Conservation (phyloP, 2,888 invertebrate species). For the Petrophora chlorosata region DNA sequence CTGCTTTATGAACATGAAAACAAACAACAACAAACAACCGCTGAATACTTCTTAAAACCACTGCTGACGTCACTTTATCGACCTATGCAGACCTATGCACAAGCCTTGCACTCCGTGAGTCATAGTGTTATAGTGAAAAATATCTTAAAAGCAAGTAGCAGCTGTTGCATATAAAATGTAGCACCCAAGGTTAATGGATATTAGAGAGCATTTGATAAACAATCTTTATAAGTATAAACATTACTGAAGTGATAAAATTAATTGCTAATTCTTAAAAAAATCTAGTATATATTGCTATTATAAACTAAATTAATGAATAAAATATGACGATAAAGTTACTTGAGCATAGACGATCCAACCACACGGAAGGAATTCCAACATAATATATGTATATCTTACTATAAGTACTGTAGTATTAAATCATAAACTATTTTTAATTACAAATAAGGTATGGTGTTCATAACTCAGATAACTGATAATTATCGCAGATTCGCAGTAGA, state of each 20-base stretch:
- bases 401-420: too few relatives aligned
- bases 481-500: constrained; percentile 13
- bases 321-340: neutral
- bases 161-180: constrained; percentile 26
- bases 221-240: constrained; percentile 10
- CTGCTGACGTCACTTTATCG: constrained; percentile 46
- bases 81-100: constrained; percentile 32
- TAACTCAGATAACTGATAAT: constrained; percentile 23
- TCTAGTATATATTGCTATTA: neutral
- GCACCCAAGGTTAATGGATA: constrained; percentile 21
- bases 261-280: neutral
- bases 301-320: neutral
- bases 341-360: neutral
- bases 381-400: too few relatives aligned
- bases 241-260: constrained; percentile 4
- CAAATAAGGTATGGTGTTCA: constrained; percentile 25
- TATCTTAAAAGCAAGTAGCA: constrained; percentile 31
- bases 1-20: too few relatives aligned
- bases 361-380: neutral
- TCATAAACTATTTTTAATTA: constrained; percentile 17
- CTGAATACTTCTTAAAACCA: neutral
- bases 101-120: constrained; percentile 21
- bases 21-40: neutral
- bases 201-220: constrained; percentile 15
- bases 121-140: constrained; percentile 29